A percentile compares a stretch with the other conserved stretches of the same genome.
Conservation (phyloP, 2,113 vertebrate genomes). For the Pavo muticus region DNA sequence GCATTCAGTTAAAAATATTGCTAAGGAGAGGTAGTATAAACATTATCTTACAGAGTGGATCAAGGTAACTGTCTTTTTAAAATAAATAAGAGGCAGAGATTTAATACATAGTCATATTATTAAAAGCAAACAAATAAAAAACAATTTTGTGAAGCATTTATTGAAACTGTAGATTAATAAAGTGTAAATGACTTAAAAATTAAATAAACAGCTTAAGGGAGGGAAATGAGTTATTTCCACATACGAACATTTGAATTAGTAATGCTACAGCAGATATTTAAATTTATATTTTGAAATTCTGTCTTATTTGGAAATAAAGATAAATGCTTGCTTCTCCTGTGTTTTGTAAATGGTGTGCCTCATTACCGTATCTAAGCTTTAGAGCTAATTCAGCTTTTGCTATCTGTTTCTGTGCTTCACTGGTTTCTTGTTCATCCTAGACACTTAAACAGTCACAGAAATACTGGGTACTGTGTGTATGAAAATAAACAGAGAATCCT, state of each 20-base stretch:
- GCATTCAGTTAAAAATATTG: neutral
- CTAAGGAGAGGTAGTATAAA: slow-evolving; percentile 37
- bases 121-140: neutral
- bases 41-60: neutral
- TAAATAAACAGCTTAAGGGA: neutral
- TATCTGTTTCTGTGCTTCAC: neutral
- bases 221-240: neutral
- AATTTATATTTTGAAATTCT: neutral
- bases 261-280: neutral
- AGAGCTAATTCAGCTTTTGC: neutral
- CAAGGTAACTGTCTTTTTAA: slow-evolving; percentile 14
- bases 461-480: neutral
- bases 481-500: neutral
- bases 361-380: neutral
- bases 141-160: neutral
- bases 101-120: neutral
- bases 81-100: neutral
- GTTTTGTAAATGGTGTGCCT: neutral
- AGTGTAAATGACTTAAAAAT: neutral
- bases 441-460: neutral
- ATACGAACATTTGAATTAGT: neutral
- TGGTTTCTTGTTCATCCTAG: neutral
- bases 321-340: neutral
- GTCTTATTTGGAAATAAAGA: neutral
- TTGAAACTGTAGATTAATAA: slow-evolving; percentile 3